These are phyloP conservation scores for Lepilemur ruficaudatus DNA, from an alignment of 2,797 vertebrate genomes.

Conservation along the genomic window DNA sequence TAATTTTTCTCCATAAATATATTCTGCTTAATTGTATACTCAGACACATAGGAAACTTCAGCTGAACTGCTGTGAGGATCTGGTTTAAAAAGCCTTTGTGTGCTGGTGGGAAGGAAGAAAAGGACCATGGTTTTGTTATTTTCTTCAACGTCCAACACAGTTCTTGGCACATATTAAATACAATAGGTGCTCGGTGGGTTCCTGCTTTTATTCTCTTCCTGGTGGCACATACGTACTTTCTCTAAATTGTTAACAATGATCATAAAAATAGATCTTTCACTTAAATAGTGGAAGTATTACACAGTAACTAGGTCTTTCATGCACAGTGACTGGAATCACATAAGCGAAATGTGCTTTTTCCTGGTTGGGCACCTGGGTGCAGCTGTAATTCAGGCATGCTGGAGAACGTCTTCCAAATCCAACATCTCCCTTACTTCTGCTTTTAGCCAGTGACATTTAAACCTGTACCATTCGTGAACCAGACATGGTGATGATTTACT, in stretches of 20 bases:
- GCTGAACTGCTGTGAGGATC: not conserved
- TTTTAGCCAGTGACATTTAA: not conserved
- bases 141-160: not conserved
- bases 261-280: not conserved
- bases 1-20: not conserved
- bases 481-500: not conserved
- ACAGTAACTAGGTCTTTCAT: not conserved
- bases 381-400: not conserved
- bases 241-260: not conserved
- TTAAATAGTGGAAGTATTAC: not conserved
- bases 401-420: not conserved
- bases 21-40: not conserved
- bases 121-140: not conserved
- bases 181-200: not conserved
- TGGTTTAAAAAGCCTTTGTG: not conserved
- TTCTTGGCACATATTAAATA: not conserved
- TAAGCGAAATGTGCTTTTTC: not conserved
- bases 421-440: not conserved
- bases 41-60: not conserved
- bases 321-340: not conserved
- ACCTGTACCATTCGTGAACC: not conserved
- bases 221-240: not conserved
- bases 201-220: not conserved
- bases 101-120: not conserved
- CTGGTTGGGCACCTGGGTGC: not conserved